Conservation (phyloP, 2,113 vertebrate species). For the Embiotoca jacksoni region DNA sequence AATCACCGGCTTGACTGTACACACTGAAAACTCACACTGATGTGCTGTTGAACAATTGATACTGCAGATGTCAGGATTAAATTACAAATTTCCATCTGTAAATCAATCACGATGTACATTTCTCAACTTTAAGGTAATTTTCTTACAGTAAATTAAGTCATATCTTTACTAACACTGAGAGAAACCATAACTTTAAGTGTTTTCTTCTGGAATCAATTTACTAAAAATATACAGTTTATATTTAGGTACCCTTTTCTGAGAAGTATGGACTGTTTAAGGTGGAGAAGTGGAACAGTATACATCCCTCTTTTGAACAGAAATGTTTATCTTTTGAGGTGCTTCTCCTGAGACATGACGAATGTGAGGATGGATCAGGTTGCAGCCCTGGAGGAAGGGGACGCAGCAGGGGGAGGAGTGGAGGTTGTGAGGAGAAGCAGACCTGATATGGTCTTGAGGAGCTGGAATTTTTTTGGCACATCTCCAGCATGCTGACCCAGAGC, state of each 20-base stretch:
- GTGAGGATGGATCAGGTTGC: constrained; percentile 41
- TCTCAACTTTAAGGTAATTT: too few species aligned
- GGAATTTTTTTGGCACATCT: constrained; percentile 56
- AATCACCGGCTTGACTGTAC: neutral
- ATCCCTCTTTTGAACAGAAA: neutral
- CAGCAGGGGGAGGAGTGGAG: neutral
- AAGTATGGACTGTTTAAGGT: neutral
- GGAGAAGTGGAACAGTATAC: neutral
- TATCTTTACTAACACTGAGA: too few species aligned
- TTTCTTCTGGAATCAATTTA: neutral
- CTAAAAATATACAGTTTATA: neutral
- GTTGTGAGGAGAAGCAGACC: constrained; percentile 37
- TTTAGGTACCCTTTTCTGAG: neutral
- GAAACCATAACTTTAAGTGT: neutral
- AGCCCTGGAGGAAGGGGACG: constrained; percentile 29
- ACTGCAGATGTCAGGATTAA: neutral
- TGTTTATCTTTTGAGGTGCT: constrained; percentile 12
- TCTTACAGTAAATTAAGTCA: too few species aligned
- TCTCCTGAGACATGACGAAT: constrained; percentile 23
- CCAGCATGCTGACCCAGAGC: constrained; percentile 69
- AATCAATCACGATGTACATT: too few species aligned
- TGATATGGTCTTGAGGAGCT: constrained; percentile 71
- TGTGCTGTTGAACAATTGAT: neutral
- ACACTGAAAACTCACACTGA: neutral
- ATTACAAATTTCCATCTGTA: constrained; percentile 1